These are phyloP conservation scores for Eucera pruinosa DNA, from an alignment of 2,888 invertebrate genomes.

Conservation along the genomic window DNA sequence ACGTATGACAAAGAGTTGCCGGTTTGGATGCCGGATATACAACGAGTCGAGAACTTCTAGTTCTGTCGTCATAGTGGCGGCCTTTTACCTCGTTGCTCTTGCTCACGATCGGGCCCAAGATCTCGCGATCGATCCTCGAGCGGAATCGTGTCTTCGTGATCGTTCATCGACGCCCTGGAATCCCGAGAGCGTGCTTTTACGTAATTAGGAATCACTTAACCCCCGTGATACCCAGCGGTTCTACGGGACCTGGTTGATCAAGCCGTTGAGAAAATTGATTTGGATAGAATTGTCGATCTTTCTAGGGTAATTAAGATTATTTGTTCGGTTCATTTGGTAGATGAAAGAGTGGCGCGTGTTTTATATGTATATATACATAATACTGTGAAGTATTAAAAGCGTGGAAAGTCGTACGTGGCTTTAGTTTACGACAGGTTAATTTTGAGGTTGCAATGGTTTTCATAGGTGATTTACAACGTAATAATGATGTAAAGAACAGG, in stretches of 20 bases:
- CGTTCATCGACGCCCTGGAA: conserved; percentile 48
- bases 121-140: conserved; percentile 28
- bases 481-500: conserved; percentile 5
- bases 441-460: background rate
- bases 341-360: background rate
- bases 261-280: conserved; percentile 4
- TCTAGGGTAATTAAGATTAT: background rate
- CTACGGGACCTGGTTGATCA: background rate
- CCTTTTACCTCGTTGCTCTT: conserved; percentile 14
- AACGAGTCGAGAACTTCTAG: conserved; percentile 20
- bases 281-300: background rate
- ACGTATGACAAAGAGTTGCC: conserved; percentile 46
- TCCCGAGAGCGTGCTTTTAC: conserved; percentile 42
- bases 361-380: background rate
- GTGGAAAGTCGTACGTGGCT: background rate
- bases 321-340: background rate
- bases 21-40: conserved; percentile 35
- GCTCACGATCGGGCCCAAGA: no score
- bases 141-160: conserved; percentile 50
- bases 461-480: background rate
- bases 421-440: conserved; percentile 2
- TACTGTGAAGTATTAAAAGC: background rate
- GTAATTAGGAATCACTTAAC: conserved; percentile 53
- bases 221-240: background rate
- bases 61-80: conserved; percentile 32